Evolutionary conservation across 2,113 vertebrate species (phyloP), one percentile per base, ranked within the genome.

Genomic region (Cariama cristata): DNA sequence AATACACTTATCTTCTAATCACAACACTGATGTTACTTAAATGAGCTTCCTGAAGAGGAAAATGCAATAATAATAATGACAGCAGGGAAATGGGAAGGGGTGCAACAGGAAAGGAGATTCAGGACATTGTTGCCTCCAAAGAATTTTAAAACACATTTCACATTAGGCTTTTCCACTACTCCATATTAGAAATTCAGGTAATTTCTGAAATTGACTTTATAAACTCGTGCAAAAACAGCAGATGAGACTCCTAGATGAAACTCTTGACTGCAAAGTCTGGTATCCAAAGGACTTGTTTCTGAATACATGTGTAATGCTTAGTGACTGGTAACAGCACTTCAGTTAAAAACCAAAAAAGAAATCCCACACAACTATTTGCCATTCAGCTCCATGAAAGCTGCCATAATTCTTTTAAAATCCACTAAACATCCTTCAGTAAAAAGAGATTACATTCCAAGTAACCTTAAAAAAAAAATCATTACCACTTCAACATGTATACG

Each of bases 1-100:
- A 92, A 90, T 32, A 82, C 14, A 40, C 20, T 95, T 83, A 53
- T 84, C 68, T 87, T 93, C 49, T 87, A 82, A 93, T 73, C 95
- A 94, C 50, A 95, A 79, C 40, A 91, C 14, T 68, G 33, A 85
- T 38, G 44, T 35, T 79, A 74, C 30, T 79, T 64, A 77, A 83
- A 66, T 30, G 12, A 91, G 33, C 22, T 87, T 84, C 40, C 44
- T 60, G n/a, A 83, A 92, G 30, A 84, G 60, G 32, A 91, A 93
- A 87, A 87, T 26, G 7, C 26, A 88, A 3, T 67, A 86, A 83
- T 21, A 82, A 20, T 63, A 45, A 62, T 55, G 47, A 85, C 23
- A 93, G 27, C 4, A 53, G 20, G 2, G 27, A 40, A 88, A 83
- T 62, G 28, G 28, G 45, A 95, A 90, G 23, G 22, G 44, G 28